phyloP scores from a whole-genome alignment of 2,113 vertebrate genomes.

The Sardina pilchardus region DNA sequence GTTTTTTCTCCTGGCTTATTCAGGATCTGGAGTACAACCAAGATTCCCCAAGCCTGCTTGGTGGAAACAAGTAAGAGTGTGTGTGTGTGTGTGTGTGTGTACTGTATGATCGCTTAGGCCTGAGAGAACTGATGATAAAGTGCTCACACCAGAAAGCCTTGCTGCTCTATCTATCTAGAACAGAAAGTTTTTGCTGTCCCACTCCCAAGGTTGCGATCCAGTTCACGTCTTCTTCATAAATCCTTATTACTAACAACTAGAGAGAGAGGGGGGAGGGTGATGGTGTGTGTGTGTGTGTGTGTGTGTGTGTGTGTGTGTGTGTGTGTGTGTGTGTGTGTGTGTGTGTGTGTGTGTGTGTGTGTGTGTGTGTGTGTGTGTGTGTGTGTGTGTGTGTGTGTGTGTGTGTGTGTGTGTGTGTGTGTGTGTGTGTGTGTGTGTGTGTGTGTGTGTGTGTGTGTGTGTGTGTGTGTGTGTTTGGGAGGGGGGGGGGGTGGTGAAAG shows the following conservation, averaged over 20 bases:
- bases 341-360: no score
- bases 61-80: conserved; percentile 91
- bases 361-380: no score
- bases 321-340: no score
- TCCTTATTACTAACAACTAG: not conserved
- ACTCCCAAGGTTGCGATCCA: not conserved
- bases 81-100: conserved; percentile 1
- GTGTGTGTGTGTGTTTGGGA: no score
- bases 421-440: no score
- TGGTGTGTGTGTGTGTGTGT: no score
- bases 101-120: not conserved
- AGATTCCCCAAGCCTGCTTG: conserved; percentile 83
- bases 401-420: no score
- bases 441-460: no score
- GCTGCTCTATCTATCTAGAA: not conserved
- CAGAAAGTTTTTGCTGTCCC: not conserved
- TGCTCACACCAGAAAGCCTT: not conserved
- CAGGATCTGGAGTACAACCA: conserved; percentile 92
- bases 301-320: no score
- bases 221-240: not conserved
- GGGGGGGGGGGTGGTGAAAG: no score
- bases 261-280: no score
- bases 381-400: no score
- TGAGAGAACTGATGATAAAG: not conserved
- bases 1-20: conserved; percentile 43